phyloP scores from a whole-genome alignment of 1,140 invertebrate species.

The Frieseomelitta varia region DNA sequence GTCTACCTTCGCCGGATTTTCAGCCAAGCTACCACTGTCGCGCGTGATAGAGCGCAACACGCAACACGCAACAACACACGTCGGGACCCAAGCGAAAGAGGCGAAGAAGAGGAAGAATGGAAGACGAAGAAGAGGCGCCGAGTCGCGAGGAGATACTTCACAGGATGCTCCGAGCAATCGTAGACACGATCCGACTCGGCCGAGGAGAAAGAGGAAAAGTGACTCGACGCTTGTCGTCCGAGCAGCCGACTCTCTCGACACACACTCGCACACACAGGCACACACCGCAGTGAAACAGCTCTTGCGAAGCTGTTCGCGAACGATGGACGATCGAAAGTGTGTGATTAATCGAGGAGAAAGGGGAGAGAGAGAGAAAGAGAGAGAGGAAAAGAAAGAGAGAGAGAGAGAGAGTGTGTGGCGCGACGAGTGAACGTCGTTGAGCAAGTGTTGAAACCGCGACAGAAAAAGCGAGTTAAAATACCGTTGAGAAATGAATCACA shows the following conservation, averaged over 20 bases:
- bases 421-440: background rate
- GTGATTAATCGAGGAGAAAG: background rate
- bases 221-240: background rate
- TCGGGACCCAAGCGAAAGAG: background rate
- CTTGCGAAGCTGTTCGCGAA: background rate
- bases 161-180: background rate
- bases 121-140: background rate
- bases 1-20: constrained; percentile 55
- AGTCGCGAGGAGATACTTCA: background rate
- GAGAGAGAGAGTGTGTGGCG: background rate
- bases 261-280: background rate
- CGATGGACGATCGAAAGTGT: background rate
- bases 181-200: background rate
- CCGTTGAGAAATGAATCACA: background rate
- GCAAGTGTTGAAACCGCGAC: constrained; percentile 18
- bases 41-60: background rate
- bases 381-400: background rate
- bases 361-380: background rate
- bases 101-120: no score
- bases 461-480: background rate
- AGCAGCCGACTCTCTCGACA: background rate
- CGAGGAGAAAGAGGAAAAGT: background rate
- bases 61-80: background rate
- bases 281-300: background rate
- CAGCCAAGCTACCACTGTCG: constrained; percentile 13